Base-by-base conservation (phyloP, 2,797 vertebrate genomes). In the Clarias laeviceps region DNA sequence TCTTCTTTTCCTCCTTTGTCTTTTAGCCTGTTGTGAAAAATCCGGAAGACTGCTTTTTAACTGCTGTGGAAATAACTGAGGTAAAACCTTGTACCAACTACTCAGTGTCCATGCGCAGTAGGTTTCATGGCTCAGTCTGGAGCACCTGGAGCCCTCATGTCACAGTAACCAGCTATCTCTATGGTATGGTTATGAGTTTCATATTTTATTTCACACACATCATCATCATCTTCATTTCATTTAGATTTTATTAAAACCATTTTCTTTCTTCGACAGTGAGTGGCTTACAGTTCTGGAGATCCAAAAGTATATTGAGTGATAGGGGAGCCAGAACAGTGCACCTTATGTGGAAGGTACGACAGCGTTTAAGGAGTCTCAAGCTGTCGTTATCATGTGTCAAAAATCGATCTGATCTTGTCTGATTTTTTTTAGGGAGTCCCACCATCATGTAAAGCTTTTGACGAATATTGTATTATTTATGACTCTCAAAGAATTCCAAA, bases 281-380 rank as follows among this genome's bases (percentile, higher is more conserved):
- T 56, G 17, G 61, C 32, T 85, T 82, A 18, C 70, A 62, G 32
- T n/a, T 88, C 22, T 88, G 84, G 84, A 70, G 84, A 17, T 69
- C 82, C 32, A 65, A 62, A 84, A 76, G 86, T 68, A 57, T 84
- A 4, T 5, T 59, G 27, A 11, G 12, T 45, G 15, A 59, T 2
- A 0, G 29, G 6, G 65, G 62, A 6, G 72, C 59, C 15, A 82
- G 85, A 73, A 65, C 6, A n/a, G 37, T 88, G n/a, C 82, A 72
- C 27, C 57, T 88, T 11, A 86, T 88, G 87, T 88, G 87, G 87
- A 82, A 82, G 87, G 87, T 88, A 79, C 7, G 54, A 73, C 32
- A 40, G 34, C 12, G n/a, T 54, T 59, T 57, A 18, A 68, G 29
- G 80, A 8, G 1, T 0, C 66, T 45, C 29, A 45, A 9, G 27